Evolutionary conservation across 35 echinoderm and acorn worm genomes (phyloP), one percentile per base, ranked within the genome.

Genomic region (Eucidaris tribuloides): DNA sequence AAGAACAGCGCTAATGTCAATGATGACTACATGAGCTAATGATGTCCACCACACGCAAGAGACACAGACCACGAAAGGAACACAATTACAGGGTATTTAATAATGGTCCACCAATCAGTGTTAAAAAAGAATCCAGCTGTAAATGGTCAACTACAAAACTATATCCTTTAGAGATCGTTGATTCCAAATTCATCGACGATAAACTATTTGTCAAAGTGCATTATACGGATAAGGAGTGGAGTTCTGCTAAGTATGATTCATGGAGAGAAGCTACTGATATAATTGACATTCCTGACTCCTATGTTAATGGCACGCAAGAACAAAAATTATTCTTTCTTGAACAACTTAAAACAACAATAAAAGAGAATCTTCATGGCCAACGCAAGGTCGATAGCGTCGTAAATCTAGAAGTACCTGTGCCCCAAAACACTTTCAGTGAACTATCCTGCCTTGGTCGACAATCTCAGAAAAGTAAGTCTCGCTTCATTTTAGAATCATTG

Each of bases 121-220:
- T 52, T 9, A n/a, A 52, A 52, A 52, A 52, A n/a, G 48, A 52
- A 52, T n/a, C 48, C 9, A 52, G n/a, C 9, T 11, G 48, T 9
- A 86, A 64, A 31, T 86, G 68, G 50, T 86, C 83, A 27, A 78
- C 83, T 24, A 86, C 66, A 38, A 57, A 86, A 42, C 52, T 86
- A 20, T 78, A 77, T 49, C 65, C 65, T 20, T 28, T 86, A 39
- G 83, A 46, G 68, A 78, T 78, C 19, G 58, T 14, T 1, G 83
- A 77, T 68, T 49, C 71, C n/a, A 79, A 87, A 77, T 44, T 57
- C 32, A 63, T 87, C 64, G 74, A 77, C 11, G 49, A 77, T n/a
- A 79, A 87, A 77, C 74, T 87, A 28, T 79, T 59, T 22, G 71
- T 61, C 23, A 79, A 87, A 62, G 84, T 87, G 30, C 71, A 79